Percentiles rank a stretch among this genome's conserved stretches.
Evolutionary conservation across 2,113 vertebrate species (phyloP).

Genomic region (Rhipidura dahli): DNA sequence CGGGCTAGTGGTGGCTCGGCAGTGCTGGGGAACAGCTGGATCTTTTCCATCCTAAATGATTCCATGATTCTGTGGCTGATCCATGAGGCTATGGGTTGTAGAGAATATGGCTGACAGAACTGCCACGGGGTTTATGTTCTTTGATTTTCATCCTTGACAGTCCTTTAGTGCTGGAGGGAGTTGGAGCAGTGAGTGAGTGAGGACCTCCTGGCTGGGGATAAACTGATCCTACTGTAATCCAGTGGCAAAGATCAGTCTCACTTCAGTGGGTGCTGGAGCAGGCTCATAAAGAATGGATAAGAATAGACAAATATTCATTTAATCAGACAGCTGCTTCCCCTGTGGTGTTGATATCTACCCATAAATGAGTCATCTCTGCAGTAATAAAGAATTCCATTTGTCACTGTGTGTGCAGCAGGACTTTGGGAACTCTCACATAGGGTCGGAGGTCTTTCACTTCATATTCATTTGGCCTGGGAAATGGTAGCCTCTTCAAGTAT

Average conservation of each 20-base stretch:
- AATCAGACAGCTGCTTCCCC: conserved; percentile 18
- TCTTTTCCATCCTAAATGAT: neutral
- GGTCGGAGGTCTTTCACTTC: neutral
- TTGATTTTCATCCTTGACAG: neutral
- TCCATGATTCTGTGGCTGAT: neutral
- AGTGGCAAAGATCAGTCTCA: neutral
- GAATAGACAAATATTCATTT: neutral
- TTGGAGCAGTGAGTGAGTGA: neutral
- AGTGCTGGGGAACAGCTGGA: neutral
- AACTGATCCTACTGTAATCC: neutral
- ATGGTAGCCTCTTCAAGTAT: neutral
- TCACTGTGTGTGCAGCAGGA: neutral
- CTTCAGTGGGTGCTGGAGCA: neutral
- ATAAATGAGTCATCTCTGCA: conserved; percentile 27
- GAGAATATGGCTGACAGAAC: neutral
- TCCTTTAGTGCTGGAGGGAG: neutral
- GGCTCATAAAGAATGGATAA: neutral
- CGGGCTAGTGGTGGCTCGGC: neutral
- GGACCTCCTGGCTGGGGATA: neutral
- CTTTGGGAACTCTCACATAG: neutral
- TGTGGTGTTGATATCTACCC: neutral
- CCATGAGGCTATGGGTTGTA: neutral
- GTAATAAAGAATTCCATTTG: neutral
- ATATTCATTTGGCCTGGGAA: neutral
- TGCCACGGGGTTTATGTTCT: neutral